Conservation (phyloP, 2,888 invertebrate species). For the Sesia bembeciformis region DNA sequence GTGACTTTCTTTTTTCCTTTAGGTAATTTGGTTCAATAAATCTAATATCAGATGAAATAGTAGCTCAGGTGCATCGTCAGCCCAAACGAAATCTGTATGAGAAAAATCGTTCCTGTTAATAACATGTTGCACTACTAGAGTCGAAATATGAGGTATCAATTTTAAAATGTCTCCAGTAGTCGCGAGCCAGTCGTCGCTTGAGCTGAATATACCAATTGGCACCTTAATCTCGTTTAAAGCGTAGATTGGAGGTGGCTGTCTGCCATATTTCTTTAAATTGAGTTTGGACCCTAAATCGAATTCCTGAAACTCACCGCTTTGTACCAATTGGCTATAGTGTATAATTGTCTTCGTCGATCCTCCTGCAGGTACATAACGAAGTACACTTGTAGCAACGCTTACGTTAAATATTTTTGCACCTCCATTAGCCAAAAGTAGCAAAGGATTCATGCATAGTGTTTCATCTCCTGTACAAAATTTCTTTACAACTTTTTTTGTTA, state of each 20-base stretch:
- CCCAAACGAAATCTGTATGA: constrained; percentile 37
- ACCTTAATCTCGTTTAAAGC: constrained; percentile 17
- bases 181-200: constrained; percentile 30
- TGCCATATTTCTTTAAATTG: constrained; percentile 19
- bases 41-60: constrained; percentile 18
- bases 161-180: constrained; percentile 18
- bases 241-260: constrained; percentile 18
- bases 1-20: too few species aligned
- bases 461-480: constrained; percentile 33
- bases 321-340: constrained; percentile 41
- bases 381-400: constrained; percentile 26
- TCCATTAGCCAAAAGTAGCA: constrained; percentile 41
- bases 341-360: constrained; percentile 43
- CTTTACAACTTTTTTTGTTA: constrained; percentile 28
- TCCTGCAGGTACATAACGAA: constrained; percentile 45
- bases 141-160: constrained; percentile 17
- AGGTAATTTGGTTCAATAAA: constrained; percentile 9
- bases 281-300: constrained; percentile 14
- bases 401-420: constrained; percentile 12
- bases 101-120: constrained; percentile 21
- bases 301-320: constrained; percentile 39
- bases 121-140: constrained; percentile 19
- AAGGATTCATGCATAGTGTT: constrained; percentile 39
- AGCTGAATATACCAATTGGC: constrained; percentile 26
- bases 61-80: constrained; percentile 8